phyloP scores from a whole-genome alignment of 2,888 invertebrate genomes.

The Lamellibrachia satsuma region DNA sequence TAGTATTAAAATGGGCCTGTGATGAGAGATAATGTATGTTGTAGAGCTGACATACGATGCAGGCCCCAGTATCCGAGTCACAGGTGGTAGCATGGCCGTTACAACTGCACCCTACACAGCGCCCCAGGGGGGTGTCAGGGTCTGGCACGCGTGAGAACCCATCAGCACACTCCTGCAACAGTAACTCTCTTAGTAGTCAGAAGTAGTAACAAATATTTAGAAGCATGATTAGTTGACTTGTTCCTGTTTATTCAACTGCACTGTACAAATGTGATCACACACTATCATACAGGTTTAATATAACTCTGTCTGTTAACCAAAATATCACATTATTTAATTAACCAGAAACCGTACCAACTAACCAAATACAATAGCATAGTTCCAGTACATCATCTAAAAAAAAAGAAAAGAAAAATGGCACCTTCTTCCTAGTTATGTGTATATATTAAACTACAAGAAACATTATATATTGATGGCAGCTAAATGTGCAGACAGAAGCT shows the following conservation, averaged over 20 bases:
- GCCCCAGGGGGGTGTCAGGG: slow-evolving; percentile 45
- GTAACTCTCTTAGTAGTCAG: not conserved
- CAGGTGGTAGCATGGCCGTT: slow-evolving; percentile 69
- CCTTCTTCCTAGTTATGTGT: not conserved
- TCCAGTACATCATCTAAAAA: too few relatives aligned
- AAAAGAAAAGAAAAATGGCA: not conserved
- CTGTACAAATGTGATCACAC: not conserved
- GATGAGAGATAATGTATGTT: not conserved
- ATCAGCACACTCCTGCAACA: slow-evolving; percentile 45
- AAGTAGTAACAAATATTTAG: not conserved
- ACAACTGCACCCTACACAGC: slow-evolving; percentile 76
- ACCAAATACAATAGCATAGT: not conserved
- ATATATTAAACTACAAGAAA: not conserved
- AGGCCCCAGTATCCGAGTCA: slow-evolving; percentile 62
- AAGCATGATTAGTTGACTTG: not conserved
- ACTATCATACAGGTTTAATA: not conserved
- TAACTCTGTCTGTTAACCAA: not conserved
- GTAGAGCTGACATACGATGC: slow-evolving; percentile 51
- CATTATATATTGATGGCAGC: not conserved
- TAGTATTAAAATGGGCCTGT: not conserved
- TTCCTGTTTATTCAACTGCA: not conserved
- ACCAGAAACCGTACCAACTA: not conserved
- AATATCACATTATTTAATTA: not conserved
- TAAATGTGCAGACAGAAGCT: slow-evolving; percentile 13
- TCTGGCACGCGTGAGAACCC: slow-evolving; percentile 52